A percentile compares a stretch with the other conserved stretches of the same genome.
These are phyloP conservation scores for Carollia perspicillata DNA, from an alignment of 2,113 vertebrate species.

Conservation along the genomic window DNA sequence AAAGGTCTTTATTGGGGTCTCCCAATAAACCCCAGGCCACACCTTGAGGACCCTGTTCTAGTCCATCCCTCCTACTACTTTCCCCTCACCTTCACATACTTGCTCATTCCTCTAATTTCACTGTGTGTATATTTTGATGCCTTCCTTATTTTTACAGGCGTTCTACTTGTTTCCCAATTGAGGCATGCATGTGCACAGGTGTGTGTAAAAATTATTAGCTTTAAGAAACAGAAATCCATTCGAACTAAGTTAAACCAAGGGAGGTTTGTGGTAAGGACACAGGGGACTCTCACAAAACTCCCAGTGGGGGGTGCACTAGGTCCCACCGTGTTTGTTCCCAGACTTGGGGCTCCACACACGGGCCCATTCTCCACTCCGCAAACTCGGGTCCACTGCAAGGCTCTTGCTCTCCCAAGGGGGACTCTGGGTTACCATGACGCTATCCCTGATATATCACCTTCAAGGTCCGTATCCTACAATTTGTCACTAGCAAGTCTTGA, in stretches of 20 bases:
- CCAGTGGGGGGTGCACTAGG: accelerated
- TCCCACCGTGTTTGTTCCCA: background rate
- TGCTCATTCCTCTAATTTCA: background rate
- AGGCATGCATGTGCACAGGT: background rate
- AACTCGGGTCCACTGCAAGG: background rate
- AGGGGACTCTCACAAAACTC: background rate
- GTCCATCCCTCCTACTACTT: background rate
- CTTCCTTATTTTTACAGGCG: background rate
- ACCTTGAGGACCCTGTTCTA: background rate
- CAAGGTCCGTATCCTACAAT: background rate
- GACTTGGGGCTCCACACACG: accelerated
- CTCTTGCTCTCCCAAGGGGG: background rate
- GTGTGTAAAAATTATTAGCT: background rate
- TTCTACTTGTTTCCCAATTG: background rate
- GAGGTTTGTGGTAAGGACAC: background rate
- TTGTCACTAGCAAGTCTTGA: background rate
- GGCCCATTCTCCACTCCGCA: background rate
- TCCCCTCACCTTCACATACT: background rate
- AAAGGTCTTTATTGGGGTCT: background rate
- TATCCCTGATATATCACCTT: background rate
- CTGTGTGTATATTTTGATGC: background rate
- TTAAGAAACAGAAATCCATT: constrained; percentile 18
- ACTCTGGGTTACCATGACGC: accelerated
- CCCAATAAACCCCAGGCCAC: background rate
- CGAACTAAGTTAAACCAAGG: background rate